Evolutionary conservation across 37 sponge, comb jelly and placozoan genomes (phyloP).

Genomic region (Cliona cf. orientalis): DNA sequence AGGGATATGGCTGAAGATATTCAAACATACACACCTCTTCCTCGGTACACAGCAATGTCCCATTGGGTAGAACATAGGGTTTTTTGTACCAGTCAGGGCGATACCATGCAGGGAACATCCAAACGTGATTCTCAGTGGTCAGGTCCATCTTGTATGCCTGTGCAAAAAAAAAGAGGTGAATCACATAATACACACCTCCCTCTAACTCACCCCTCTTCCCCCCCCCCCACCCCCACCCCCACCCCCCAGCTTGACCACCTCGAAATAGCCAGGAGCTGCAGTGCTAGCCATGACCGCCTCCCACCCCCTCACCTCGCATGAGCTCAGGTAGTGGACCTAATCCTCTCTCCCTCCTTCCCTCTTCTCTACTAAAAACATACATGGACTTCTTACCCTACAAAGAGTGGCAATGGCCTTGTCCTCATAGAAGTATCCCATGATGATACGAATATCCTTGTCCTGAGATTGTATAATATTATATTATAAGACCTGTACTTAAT

Average conservation of each 20-base stretch:
- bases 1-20: too few species aligned
- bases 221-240: too few species aligned
- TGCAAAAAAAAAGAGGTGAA: background rate
- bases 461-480: too few species aligned
- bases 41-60: background rate
- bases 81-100: constrained; percentile 43
- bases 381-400: constrained; percentile 47
- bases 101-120: constrained; percentile 75
- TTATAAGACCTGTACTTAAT: too few species aligned
- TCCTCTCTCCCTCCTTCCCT: background rate
- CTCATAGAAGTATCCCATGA: constrained; percentile 59
- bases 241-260: constrained; percentile 75
- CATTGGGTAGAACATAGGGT: background rate
- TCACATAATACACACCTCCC: too few species aligned
- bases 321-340: constrained; percentile 54
- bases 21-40: background rate
- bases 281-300: constrained; percentile 87
- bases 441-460: constrained; percentile 65
- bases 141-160: constrained; percentile 51
- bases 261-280: constrained; percentile 92
- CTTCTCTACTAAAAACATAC: too few species aligned
- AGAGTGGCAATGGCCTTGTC: constrained; percentile 38
- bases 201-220: too few species aligned
- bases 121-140: constrained; percentile 45
- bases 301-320: constrained; percentile 60